Evolutionary conservation across 2,113 vertebrate species (phyloP).

Genomic region (Sander lucioperca): DNA sequence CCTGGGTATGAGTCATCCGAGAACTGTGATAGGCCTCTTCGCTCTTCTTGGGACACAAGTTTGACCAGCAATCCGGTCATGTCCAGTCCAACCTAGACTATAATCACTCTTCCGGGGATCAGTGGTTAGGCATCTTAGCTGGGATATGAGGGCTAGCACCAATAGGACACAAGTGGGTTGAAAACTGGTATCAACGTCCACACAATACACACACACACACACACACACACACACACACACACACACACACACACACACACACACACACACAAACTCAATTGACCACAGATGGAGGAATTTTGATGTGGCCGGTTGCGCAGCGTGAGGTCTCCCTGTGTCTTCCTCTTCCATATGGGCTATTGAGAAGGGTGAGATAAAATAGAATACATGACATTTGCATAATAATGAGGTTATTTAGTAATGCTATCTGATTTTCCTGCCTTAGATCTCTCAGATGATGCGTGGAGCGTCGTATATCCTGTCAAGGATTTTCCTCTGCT

Average conservation of each 20-base stretch:
- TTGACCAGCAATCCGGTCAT: constrained; percentile 44
- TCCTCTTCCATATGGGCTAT: constrained; percentile 81
- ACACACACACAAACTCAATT: constrained; percentile 45
- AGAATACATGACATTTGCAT: constrained; percentile 82
- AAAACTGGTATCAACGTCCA: constrained; percentile 52
- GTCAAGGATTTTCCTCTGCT: constrained; percentile 60
- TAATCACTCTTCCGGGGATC: constrained; percentile 61
- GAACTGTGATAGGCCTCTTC: neutral
- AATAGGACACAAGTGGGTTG: constrained; percentile 61
- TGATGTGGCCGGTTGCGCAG: constrained; percentile 78
- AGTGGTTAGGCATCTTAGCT: constrained; percentile 47
- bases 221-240: neutral
- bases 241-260: constrained; percentile 36
- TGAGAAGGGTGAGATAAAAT: constrained; percentile 80
- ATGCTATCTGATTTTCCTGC: constrained; percentile 76
- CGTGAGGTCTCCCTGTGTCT: constrained; percentile 74
- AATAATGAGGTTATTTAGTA: constrained; percentile 81
- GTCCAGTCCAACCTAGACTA: constrained; percentile 46
- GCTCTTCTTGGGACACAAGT: constrained; percentile 36
- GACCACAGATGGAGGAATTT: constrained; percentile 84
- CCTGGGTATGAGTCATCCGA: neutral
- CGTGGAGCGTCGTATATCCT: constrained; percentile 60
- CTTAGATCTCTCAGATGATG: constrained; percentile 75
- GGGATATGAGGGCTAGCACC: constrained; percentile 53
- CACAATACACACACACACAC: neutral